These are phyloP conservation scores for Gisinianus flammeolus DNA, from an alignment of 2,888 invertebrate species.

Conservation along the genomic window DNA sequence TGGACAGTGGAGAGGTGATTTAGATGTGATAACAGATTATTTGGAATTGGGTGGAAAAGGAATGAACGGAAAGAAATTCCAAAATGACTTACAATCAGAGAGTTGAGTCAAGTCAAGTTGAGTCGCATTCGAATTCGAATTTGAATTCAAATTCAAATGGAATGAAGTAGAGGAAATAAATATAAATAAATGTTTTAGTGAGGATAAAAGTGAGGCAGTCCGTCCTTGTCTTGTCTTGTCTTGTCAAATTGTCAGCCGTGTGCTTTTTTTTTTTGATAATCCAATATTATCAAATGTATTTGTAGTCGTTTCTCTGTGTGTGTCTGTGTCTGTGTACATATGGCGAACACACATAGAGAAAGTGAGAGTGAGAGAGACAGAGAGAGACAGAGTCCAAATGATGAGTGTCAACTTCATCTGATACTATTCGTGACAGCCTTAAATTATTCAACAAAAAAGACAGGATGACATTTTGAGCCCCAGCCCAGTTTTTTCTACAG, in stretches of 20 bases:
- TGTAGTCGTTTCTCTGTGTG: neutral
- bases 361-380: neutral
- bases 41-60: too few species aligned
- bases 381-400: slow-evolving; percentile 11
- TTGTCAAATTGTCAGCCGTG: slow-evolving; percentile 34
- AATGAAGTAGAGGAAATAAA: too few species aligned
- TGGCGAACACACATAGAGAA: neutral
- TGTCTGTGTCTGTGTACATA: neutral
- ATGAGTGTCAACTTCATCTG: slow-evolving; percentile 37
- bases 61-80: too few species aligned
- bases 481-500: slow-evolving; percentile 35
- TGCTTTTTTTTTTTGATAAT: too few species aligned
- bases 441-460: slow-evolving; percentile 37
- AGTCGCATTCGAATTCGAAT: too few species aligned
- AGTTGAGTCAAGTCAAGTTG: too few species aligned
- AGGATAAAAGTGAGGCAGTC: slow-evolving; percentile 25
- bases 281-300: slow-evolving; percentile 13
- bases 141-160: too few species aligned
- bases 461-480: slow-evolving; percentile 35
- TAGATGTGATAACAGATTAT: too few species aligned
- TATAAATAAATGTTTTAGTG: neutral
- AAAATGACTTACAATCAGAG: too few species aligned
- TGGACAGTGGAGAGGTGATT: too few species aligned
- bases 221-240: slow-evolving; percentile 25
- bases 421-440: slow-evolving; percentile 31